phyloP scores from a whole-genome alignment of 2,113 vertebrate species.

The Siniperca chuatsi region DNA sequence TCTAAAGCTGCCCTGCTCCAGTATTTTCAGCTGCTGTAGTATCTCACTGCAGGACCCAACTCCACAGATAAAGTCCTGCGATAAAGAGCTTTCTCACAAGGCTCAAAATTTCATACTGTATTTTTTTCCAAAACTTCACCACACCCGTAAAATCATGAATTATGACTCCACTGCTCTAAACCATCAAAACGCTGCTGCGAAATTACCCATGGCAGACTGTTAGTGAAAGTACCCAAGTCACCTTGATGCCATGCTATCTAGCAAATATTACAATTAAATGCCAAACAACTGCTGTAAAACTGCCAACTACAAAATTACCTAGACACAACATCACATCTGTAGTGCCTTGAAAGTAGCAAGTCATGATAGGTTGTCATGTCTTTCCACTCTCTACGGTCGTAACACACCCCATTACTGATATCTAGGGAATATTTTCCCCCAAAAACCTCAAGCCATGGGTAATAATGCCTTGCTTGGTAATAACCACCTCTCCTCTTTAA shows the following conservation, averaged over 20 bases:
- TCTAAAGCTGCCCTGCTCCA: slow-evolving; percentile 21
- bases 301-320: slow-evolving; percentile 15
- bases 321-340: slow-evolving; percentile 25
- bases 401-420: neutral
- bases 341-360: slow-evolving; percentile 18
- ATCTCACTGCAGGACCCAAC: neutral
- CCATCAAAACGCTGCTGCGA: slow-evolving; percentile 32
- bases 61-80: slow-evolving; percentile 28
- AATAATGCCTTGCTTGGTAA: neutral
- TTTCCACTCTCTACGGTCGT: slow-evolving; percentile 4
- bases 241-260: slow-evolving; percentile 24
- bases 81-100: slow-evolving; percentile 40
- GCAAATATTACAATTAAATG: slow-evolving; percentile 51
- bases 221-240: slow-evolving; percentile 43
- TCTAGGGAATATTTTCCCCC: slow-evolving; percentile 6
- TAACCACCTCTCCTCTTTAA: slow-evolving; percentile 37
- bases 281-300: slow-evolving; percentile 38
- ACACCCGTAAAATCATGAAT: slow-evolving; percentile 14
- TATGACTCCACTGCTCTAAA: slow-evolving; percentile 10
- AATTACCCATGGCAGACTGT: slow-evolving; percentile 47
- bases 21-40: slow-evolving; percentile 4
- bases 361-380: slow-evolving; percentile 23
- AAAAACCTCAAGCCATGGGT: neutral
- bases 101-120: slow-evolving; percentile 14
- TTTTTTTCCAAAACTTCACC: slow-evolving; percentile 15